These are phyloP conservation scores for Poecilia latipinna DNA, from an alignment of 2,113 vertebrate species.

Conservation along the genomic window DNA sequence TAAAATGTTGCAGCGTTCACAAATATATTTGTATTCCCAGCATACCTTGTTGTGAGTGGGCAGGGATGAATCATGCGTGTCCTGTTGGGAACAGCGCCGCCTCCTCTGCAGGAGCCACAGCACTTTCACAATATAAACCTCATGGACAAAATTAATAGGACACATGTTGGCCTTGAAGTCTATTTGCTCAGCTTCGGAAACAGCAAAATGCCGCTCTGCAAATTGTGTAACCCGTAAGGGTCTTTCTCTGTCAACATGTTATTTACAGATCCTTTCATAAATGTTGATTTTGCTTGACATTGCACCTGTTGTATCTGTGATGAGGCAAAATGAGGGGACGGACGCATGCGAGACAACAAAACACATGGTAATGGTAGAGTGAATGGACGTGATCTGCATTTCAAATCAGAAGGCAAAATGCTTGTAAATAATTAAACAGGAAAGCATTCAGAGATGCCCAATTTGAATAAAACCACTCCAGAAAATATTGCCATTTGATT, in stretches of 20 bases:
- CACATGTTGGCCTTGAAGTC: slow-evolving; percentile 46
- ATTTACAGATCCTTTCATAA: slow-evolving; percentile 58
- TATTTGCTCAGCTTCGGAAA: slow-evolving; percentile 42
- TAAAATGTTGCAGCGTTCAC: slow-evolving; percentile 17
- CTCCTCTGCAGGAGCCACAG: slow-evolving; percentile 34
- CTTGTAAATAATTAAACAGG: slow-evolving; percentile 61
- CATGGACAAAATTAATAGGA: slow-evolving; percentile 50
- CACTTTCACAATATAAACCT: slow-evolving; percentile 28
- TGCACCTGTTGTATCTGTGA: slow-evolving; percentile 48
- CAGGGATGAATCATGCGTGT: slow-evolving; percentile 34
- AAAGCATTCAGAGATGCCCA: slow-evolving; percentile 44
- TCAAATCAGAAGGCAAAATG: slow-evolving; percentile 46
- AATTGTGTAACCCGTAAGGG: slow-evolving; percentile 8
- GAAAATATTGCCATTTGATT: slow-evolving; percentile 19
- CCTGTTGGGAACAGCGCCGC: slow-evolving; percentile 16
- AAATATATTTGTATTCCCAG: slow-evolving; percentile 6
- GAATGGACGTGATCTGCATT: slow-evolving; percentile 47
- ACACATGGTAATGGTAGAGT: not conserved
- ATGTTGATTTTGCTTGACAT: slow-evolving; percentile 6
- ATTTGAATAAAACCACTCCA: slow-evolving; percentile 42
- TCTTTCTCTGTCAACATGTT: slow-evolving; percentile 46
- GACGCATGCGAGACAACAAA: slow-evolving; percentile 11
- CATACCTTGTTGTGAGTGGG: slow-evolving; percentile 11
- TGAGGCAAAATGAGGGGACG: not conserved
- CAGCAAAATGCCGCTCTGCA: too few species aligned